A percentile compares a stretch with the other conserved stretches of the same genome.
Conservation (phyloP, 2,113 vertebrate species). For the Toxotes jaculatrix region DNA sequence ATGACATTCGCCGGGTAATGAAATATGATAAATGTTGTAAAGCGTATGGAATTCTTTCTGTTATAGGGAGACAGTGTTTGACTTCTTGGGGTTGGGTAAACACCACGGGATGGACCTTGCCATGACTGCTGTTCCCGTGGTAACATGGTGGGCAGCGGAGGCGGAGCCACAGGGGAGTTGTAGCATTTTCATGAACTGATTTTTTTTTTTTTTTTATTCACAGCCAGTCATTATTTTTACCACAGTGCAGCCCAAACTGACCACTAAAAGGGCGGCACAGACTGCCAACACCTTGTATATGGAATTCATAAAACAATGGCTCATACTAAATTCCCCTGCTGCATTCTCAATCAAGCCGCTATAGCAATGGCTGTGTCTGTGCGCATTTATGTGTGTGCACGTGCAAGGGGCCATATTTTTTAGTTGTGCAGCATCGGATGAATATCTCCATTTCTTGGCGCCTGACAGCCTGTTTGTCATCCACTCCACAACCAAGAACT, state of each 20-base stretch:
- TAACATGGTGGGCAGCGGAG: constrained; percentile 49
- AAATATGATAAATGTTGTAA: constrained; percentile 74
- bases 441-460: constrained; percentile 91
- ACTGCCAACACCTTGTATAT: constrained; percentile 82
- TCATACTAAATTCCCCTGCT: constrained; percentile 86
- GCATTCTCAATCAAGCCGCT: constrained; percentile 81
- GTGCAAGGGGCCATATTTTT: constrained; percentile 85
- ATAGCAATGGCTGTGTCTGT: constrained; percentile 64
- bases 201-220: constrained; percentile 56
- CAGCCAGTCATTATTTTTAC: constrained; percentile 69
- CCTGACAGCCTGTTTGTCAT: constrained; percentile 98
- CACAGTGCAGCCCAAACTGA: constrained; percentile 59
- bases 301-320: constrained; percentile 85
- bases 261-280: constrained; percentile 65
- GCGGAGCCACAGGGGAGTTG: constrained; percentile 48
- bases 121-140: constrained; percentile 60
- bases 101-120: constrained; percentile 38
- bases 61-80: constrained; percentile 49
- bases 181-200: constrained; percentile 65
- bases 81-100: constrained; percentile 67
- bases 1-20: constrained; percentile 73
- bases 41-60: constrained; percentile 63
- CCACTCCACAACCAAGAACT: constrained; percentile 87
- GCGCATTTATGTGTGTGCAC: constrained; percentile 63
- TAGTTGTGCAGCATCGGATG: constrained; percentile 83